phyloP scores from a whole-genome alignment of 2,797 vertebrate species.

The Coendou prehensilis region DNA sequence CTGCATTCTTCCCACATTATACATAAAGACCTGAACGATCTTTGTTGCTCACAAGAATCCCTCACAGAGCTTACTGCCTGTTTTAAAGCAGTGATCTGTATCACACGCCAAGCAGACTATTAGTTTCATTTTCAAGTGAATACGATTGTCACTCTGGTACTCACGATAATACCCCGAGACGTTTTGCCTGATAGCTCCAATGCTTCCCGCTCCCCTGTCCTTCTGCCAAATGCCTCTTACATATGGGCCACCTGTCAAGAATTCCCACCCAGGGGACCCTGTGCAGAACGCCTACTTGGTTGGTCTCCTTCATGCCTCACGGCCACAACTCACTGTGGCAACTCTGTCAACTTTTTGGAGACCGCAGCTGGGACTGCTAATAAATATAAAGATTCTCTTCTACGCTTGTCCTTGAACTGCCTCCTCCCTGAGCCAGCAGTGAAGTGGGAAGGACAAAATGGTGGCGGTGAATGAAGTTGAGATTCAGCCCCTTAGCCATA shows the following conservation, averaged over 20 bases:
- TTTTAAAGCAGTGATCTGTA: constrained; percentile 37
- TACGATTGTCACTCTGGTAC: neutral
- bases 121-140: constrained; percentile 8
- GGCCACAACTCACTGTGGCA: neutral
- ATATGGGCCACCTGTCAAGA: neutral
- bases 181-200: neutral
- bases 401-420: neutral
- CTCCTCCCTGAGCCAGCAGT: neutral
- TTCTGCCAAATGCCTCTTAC: neutral
- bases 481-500: neutral
- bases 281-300: neutral
- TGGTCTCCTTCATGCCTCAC: neutral
- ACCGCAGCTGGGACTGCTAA: neutral
- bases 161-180: neutral
- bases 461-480: neutral
- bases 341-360: neutral
- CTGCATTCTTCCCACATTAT: constrained; percentile 45
- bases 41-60: constrained; percentile 15
- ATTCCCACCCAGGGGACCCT: neutral
- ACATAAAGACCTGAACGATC: constrained; percentile 45
- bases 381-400: neutral
- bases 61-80: neutral
- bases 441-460: neutral
- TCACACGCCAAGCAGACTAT: neutral
- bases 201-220: neutral